Base-by-base conservation (phyloP, 2,888 invertebrate genomes). In the Pardosa pseudoannulata region DNA sequence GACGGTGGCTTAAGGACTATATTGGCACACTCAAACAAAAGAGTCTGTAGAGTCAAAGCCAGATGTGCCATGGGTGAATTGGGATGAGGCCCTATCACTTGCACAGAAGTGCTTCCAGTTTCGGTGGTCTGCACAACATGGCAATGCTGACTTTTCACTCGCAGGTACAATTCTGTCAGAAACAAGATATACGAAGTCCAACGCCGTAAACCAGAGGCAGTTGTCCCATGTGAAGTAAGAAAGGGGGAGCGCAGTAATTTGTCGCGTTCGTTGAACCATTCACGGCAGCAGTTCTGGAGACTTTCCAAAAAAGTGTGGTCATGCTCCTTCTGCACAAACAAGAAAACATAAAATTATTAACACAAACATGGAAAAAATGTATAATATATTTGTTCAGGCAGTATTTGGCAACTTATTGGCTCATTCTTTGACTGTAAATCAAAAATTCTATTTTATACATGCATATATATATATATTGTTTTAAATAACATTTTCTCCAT, bases 231-330 rank as follows among this genome's bases (percentile, higher is more conserved):
- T 13, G 76, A 71, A 2, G 39, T 29, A 31, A 78, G 64, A 74
- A 87, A 75, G 11, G 86, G 76, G 0, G 89, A 80, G 7, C 92
- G 91, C 32, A 92, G 92, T 90, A 94, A 93, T 91, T 94, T 94
- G 89, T 95, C 95, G 46, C 95, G 92, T 92, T 97, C 96, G 91
- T 96, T 96, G 92, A 96, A 97, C 95, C 95, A 96, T 92, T 96
- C 96, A 91, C 96, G 96, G 92, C 96, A 96, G 56, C 95, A 96
- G 92, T 97, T 97, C 89, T 97, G 93, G 89, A 97, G 93, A 46
- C 96, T 96, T 92, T 97, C 97, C 90, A 97, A 93, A 92, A 97
- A 97, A 62, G 96, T 97, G 92, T 96, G 96, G 89, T 95, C 95
- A 90, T 94, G 94, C 92, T 97, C 97, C 91, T 95, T 95, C 93